Conservation (phyloP, 1,140 invertebrate genomes). For the Drosophila murphyi region DNA sequence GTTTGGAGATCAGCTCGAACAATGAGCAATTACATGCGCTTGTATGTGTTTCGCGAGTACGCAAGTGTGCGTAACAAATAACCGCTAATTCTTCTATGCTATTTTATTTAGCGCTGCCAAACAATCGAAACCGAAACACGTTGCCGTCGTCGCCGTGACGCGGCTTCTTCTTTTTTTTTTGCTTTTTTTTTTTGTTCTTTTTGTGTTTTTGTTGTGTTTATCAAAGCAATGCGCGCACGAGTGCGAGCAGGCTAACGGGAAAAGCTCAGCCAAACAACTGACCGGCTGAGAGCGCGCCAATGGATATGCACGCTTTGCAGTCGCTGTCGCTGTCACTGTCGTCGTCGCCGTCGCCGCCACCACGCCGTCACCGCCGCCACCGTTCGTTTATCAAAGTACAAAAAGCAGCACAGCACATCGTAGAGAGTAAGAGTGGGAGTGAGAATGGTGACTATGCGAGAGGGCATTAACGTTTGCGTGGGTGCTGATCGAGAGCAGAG, state of each 20-base stretch:
- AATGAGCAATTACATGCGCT: neutral
- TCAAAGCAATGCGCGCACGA: conserved; percentile 39
- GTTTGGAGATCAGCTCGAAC: conserved; percentile 18
- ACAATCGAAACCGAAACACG: conserved; percentile 47
- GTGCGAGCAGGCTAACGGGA: conserved; percentile 58
- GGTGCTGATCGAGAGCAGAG: conserved; percentile 20
- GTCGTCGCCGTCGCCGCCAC: neutral
- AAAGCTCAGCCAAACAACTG: conserved; percentile 60
- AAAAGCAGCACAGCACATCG: neutral
- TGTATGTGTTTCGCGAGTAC: neutral
- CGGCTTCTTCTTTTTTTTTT: conserved; percentile 13
- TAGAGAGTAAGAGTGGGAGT: neutral
- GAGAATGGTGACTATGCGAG: neutral
- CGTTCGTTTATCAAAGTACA: conserved; percentile 39
- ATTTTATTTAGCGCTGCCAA: conserved; percentile 32
- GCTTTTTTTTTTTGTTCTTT: neutral
- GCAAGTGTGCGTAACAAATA: conserved; percentile 14
- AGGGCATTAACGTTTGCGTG: conserved; percentile 34
- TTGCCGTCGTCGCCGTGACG: conserved; percentile 32
- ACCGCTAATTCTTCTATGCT: conserved; percentile 12
- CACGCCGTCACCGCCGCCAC: too few relatives aligned
- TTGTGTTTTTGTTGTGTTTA: conserved; percentile 44
- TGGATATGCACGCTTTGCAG: conserved; percentile 40
- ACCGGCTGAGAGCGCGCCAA: conserved; percentile 40
- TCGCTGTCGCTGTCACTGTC: neutral